Evolutionary conservation across 2,888 invertebrate genomes (phyloP).

Genomic region (Netelia melanura): DNA sequence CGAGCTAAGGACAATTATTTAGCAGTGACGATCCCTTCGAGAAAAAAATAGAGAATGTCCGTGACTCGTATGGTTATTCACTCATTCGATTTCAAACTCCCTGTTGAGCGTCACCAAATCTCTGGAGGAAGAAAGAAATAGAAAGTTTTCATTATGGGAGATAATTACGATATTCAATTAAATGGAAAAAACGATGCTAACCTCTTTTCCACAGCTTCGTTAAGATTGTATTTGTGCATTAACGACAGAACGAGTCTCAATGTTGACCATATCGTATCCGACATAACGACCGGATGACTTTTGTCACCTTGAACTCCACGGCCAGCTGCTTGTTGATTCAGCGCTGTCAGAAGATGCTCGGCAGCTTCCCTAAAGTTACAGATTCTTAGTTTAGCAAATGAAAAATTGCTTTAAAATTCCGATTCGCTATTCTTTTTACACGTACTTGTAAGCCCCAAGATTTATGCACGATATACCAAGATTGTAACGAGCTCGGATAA

Average conservation of each 20-base stretch:
- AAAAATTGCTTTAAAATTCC: background rate
- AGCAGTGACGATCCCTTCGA: conserved; percentile 23
- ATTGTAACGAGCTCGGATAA: conserved; percentile 98
- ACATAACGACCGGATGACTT: conserved; percentile 88
- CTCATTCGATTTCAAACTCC: conserved; percentile 82
- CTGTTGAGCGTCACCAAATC: conserved; percentile 83
- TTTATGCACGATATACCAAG: conserved; percentile 99
- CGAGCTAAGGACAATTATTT: conserved; percentile 19
- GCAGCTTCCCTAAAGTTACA: conserved; percentile 91
- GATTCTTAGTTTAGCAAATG: background rate
- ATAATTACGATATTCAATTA: background rate
- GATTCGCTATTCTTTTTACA: conserved; percentile 4
- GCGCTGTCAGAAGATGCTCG: conserved; percentile 96
- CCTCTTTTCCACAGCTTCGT: conserved; percentile 86
- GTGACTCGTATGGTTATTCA: background rate
- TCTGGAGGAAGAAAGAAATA: conserved; percentile 78
- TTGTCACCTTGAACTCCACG: conserved; percentile 86
- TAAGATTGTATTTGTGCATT: conserved; percentile 88
- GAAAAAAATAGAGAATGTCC: conserved; percentile 32
- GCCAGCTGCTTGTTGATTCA: conserved; percentile 95
- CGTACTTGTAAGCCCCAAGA: conserved; percentile 92
- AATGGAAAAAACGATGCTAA: conserved; percentile 70
- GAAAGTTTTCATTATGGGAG: conserved; percentile 12
- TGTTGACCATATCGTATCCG: conserved; percentile 97
- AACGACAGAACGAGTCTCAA: conserved; percentile 94